These are phyloP conservation scores for Drosophila novamexicana DNA, from an alignment of 1,140 invertebrate genomes.

Conservation along the genomic window DNA sequence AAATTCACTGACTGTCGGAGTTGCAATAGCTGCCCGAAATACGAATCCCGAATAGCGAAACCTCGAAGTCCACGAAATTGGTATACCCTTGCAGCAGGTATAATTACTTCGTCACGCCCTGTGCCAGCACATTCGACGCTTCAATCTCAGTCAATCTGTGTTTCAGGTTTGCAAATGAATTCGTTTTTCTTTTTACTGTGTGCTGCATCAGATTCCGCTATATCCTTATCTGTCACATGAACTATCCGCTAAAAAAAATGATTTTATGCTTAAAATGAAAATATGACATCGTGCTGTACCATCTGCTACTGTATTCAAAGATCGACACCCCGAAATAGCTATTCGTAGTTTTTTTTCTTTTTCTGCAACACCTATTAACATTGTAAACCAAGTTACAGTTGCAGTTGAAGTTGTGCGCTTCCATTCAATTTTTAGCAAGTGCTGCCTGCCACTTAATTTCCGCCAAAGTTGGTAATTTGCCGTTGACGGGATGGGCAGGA, in stretches of 20 bases:
- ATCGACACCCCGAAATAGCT: neutral
- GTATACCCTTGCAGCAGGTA: neutral
- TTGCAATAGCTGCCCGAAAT: slow-evolving; percentile 27
- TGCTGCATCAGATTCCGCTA: no score
- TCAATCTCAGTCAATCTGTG: no score
- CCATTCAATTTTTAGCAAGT: slow-evolving; percentile 62
- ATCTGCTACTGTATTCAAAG: neutral
- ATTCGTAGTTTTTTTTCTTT: neutral
- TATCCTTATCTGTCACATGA: no score
- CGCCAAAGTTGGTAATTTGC: slow-evolving; percentile 76
- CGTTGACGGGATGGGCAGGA: slow-evolving; percentile 3
- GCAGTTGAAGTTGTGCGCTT: slow-evolving; percentile 18
- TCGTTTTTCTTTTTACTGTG: no score
- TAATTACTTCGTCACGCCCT: neutral
- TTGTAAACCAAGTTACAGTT: slow-evolving; percentile 9
- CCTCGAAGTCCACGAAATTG: neutral
- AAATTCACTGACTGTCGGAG: slow-evolving; percentile 67
- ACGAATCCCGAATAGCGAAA: neutral
- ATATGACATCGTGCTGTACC: neutral
- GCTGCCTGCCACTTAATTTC: slow-evolving; percentile 76
- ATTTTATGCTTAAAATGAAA: no score
- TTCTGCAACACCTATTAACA: neutral
- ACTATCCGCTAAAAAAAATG: no score
- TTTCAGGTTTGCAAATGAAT: no score
- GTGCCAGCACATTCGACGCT: no score